Evolutionary conservation across 2,113 vertebrate species (phyloP), one percentile per base, ranked within the genome.

Genomic region (Apeltes quadracus): DNA sequence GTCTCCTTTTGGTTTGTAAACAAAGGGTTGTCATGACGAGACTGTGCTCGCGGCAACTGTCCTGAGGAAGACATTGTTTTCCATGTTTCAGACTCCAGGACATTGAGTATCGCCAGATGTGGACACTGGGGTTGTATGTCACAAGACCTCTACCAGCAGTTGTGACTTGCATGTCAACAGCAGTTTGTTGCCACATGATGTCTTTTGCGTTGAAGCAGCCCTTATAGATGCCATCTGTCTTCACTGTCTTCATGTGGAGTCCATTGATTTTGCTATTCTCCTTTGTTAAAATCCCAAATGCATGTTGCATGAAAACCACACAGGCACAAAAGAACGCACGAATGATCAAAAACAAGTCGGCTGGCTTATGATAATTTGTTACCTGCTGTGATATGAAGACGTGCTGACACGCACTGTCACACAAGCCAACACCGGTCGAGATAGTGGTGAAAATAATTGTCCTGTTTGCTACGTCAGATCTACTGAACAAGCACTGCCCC

Each of bases 1-100:
- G 63, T 87, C 69, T 79, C 65, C 75, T 84, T 84, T 78, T 69
- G 27, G n/a, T 43, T 69, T 36, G 72, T 48, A 32, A 63, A 69
- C 70, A 7, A 44, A 11, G 5, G 11, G 36, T 51, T 72, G 46
- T 54, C 61, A 39, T 69, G 59, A 72, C 57, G 66, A 16, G 43
- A 29, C 32, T 38, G n/a, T 27, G 61, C 62, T 57, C 34, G n/a
- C 39, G 57, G 68, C 44, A 48, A 5, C 38, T 55, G 51, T 53
- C 48, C 53, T 64, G 23, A 68, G 32, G 65, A 58, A 25, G 55
- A 3, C 51, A 39, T 63, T 32, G 55, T 69, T 62, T 59, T 38
- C 23, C 46, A 29, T 63, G 43, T 65, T 50, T 65, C 56, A 62
- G 50, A 59, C 46, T 57, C 27, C n/a, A 29, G 74, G 69, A 66